These are phyloP conservation scores for Zygogramma bicolorata DNA, from an alignment of 2,888 invertebrate genomes.

Conservation along the genomic window DNA sequence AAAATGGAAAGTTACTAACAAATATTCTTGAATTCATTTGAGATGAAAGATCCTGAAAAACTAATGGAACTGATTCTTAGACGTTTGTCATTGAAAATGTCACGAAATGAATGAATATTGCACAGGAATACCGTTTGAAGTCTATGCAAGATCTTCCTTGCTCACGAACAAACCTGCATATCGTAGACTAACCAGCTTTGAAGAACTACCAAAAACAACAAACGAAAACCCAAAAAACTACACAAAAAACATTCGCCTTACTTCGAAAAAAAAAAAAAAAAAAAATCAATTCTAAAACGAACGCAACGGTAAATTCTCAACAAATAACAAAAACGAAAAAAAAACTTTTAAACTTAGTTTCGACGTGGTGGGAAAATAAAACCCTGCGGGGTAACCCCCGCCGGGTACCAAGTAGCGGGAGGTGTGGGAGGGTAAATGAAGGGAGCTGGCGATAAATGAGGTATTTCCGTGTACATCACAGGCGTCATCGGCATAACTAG, in stretches of 20 bases:
- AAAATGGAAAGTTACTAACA: no score
- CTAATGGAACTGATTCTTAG: no score
- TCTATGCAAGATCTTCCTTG: no score
- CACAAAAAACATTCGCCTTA: neutral
- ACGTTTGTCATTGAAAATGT: no score
- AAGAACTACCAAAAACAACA: neutral
- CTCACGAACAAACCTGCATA: no score
- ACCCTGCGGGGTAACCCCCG: conserved; percentile 51
- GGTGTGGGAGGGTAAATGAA: conserved; percentile 54
- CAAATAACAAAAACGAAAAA: neutral
- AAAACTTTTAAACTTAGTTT: neutral
- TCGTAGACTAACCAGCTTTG: no score
- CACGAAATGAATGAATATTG: no score
- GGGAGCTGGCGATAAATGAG: conserved; percentile 49
- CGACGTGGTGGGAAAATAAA: conserved; percentile 54
- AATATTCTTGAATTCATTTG: no score
- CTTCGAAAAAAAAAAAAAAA: neutral
- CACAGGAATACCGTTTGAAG: no score
- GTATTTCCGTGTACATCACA: conserved; percentile 51
- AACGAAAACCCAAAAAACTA: neutral
- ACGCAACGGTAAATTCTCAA: neutral
- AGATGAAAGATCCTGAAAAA: no score
- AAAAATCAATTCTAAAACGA: neutral
- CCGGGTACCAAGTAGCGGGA: conserved; percentile 52
- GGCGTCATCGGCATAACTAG: conserved; percentile 52